Conservation (phyloP, 2,888 invertebrate species). For the Spilarctia lutea region DNA sequence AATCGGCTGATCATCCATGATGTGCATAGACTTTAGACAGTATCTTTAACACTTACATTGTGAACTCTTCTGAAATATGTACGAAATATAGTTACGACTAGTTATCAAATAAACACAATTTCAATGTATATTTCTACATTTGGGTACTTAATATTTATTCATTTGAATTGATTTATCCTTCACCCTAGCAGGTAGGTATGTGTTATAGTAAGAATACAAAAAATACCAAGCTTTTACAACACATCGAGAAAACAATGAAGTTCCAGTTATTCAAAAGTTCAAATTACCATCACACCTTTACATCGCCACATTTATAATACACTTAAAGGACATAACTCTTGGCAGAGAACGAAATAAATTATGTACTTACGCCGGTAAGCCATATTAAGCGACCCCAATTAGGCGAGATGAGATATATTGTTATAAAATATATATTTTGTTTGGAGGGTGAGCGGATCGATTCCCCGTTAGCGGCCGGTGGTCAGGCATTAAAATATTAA, state of each 20-base stretch:
- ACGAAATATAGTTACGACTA: too few species aligned
- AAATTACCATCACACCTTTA: conserved; percentile 59
- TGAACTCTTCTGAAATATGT: background rate
- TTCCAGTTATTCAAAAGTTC: conserved; percentile 46
- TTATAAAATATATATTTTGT: conserved; percentile 78
- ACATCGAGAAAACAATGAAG: conserved; percentile 31
- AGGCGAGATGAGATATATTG: conserved; percentile 82
- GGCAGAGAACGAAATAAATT: conserved; percentile 80
- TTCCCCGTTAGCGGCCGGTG: conserved; percentile 79
- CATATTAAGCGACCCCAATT: conserved; percentile 86
- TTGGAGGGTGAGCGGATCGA: conserved; percentile 75
- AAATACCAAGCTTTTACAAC: conserved; percentile 14
- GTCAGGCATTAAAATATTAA: conserved; percentile 86
- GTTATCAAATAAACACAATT: background rate
- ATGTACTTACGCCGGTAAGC: conserved; percentile 85
- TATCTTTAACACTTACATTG: background rate
- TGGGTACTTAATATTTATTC: background rate
- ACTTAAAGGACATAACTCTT: conserved; percentile 66
- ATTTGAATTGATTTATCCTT: background rate
- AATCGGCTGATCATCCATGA: too few species aligned
- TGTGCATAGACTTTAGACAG: background rate
- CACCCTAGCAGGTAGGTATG: background rate
- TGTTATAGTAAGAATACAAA: background rate
- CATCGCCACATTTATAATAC: conserved; percentile 59
- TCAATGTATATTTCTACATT: background rate